Percentiles rank a stretch among this genome's conserved stretches.
These are phyloP conservation scores for Podilymbus podiceps DNA, from an alignment of 2,113 vertebrate genomes.

Conservation along the genomic window DNA sequence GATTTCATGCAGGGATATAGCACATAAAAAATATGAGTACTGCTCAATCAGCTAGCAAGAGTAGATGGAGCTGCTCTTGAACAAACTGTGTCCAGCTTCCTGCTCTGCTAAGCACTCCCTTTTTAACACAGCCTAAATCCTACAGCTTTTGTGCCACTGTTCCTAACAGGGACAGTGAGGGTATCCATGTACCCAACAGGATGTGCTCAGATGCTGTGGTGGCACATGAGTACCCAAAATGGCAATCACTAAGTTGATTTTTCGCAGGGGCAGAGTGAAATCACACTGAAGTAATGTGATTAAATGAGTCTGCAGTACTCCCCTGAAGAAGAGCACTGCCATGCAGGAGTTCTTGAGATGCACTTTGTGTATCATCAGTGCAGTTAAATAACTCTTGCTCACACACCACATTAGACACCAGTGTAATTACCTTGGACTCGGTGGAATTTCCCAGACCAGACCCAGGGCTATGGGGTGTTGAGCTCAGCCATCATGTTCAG, in stretches of 20 bases:
- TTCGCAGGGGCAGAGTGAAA: neutral
- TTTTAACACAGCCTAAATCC: neutral
- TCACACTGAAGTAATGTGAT: neutral
- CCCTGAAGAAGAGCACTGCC: neutral
- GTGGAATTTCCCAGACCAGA: neutral
- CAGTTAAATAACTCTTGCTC: neutral
- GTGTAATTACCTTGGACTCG: neutral
- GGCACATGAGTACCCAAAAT: neutral
- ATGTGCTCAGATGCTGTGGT: neutral
- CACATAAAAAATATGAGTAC: neutral
- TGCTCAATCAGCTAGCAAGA: neutral
- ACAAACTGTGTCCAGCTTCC: neutral
- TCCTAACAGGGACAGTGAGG: neutral
- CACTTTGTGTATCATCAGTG: neutral
- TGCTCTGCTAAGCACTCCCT: neutral
- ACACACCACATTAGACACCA: neutral
- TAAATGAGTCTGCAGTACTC: neutral
- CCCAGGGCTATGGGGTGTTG: neutral
- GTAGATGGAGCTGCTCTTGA: neutral
- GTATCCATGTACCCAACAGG: neutral
- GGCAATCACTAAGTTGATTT: neutral
- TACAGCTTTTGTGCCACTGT: accelerated
- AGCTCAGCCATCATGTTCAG: neutral
- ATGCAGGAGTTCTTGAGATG: neutral
- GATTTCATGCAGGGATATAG: neutral